Percentiles rank a stretch among this genome's conserved stretches.
phyloP scores from a whole-genome alignment of 2,113 vertebrate species.

The Emydocephalus ijimae region DNA sequence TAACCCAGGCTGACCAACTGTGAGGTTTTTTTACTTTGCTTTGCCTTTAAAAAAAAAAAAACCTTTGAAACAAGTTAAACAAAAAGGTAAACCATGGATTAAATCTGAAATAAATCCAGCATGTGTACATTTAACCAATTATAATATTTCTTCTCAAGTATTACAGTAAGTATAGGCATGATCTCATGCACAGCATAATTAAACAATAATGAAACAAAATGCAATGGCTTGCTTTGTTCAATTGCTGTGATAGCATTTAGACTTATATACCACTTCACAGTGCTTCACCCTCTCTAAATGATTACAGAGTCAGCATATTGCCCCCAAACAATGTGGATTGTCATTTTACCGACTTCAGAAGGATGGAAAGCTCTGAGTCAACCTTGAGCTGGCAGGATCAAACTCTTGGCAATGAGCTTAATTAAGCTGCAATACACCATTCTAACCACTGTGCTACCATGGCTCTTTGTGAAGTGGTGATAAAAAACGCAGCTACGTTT shows the following conservation, averaged over 20 bases:
- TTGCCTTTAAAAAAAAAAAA: not conserved
- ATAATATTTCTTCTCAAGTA: constrained; percentile 4
- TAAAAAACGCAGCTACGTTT: not conserved
- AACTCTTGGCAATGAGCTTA: not conserved
- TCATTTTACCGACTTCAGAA: not conserved
- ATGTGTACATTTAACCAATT: not conserved
- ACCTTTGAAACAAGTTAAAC: accelerated
- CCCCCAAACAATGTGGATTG: not conserved
- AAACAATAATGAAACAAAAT: not conserved
- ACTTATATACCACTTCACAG: not conserved
- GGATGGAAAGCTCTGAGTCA: not conserved
- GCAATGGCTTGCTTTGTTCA: not conserved
- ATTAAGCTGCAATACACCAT: not conserved
- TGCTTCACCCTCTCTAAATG: not conserved
- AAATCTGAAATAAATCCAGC: not conserved
- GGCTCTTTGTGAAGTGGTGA: not conserved
- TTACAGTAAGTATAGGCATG: not conserved
- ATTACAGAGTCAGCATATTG: not conserved
- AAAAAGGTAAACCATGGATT: not conserved
- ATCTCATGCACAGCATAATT: not conserved
- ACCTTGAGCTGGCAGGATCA: not conserved
- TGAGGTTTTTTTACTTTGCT: not conserved
- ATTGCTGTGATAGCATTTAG: not conserved
- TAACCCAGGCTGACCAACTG: not conserved
- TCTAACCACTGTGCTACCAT: not conserved